These are phyloP conservation scores for Malurus melanocephalus DNA, from an alignment of 2,113 vertebrate species.

Conservation along the genomic window DNA sequence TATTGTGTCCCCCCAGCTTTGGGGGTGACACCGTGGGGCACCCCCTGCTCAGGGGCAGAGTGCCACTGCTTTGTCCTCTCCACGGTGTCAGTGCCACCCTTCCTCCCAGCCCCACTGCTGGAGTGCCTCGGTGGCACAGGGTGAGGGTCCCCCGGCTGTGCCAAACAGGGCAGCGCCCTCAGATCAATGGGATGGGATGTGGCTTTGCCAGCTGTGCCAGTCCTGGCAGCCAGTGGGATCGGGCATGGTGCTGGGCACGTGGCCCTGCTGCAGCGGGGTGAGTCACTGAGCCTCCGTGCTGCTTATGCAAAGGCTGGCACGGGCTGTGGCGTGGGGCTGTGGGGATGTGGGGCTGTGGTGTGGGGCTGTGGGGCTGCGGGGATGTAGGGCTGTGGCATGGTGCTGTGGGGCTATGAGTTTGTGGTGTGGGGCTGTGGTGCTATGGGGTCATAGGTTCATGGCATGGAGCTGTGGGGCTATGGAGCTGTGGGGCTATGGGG, in stretches of 20 bases:
- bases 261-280: background rate
- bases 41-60: background rate
- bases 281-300: background rate
- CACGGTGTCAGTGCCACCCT: background rate
- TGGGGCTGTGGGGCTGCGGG: background rate
- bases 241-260: background rate
- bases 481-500: too few relatives aligned
- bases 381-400: background rate
- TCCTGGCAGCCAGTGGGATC: background rate
- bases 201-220: background rate
- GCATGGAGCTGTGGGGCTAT: rapidly evolving
- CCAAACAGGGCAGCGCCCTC: background rate
- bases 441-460: background rate
- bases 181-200: rapidly evolving
- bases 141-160: rapidly evolving
- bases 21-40: background rate
- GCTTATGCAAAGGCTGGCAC: background rate
- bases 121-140: too few relatives aligned
- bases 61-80: background rate
- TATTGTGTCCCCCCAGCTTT: rapidly evolving
- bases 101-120: rapidly evolving
- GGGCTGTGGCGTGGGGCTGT: background rate
- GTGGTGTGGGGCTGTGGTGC: background rate
- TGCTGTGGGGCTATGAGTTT: rapidly evolving
- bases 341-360: background rate